Evolutionary conservation across 2,888 invertebrate species (phyloP).

Genomic region (Ceramica pisi): DNA sequence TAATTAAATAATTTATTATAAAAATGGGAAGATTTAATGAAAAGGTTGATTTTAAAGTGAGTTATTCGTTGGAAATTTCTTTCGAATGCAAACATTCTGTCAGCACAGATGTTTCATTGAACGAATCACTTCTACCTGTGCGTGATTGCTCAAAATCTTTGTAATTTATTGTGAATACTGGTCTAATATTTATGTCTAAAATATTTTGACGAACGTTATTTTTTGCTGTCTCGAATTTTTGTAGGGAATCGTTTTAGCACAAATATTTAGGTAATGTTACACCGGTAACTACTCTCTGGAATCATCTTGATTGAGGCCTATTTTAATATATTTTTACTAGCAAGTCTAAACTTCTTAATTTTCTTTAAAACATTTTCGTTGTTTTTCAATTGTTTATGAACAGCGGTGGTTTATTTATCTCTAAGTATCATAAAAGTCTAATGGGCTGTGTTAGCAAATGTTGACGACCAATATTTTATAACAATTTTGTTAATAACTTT

Average conservation of each 20-base stretch:
- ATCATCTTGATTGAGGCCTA: constrained; percentile 66
- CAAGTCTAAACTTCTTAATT: constrained; percentile 25
- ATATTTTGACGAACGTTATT: constrained; percentile 54
- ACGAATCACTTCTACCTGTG: constrained; percentile 61
- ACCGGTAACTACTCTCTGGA: constrained; percentile 48
- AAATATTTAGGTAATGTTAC: constrained; percentile 66
- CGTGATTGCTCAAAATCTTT: constrained; percentile 80
- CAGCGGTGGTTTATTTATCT: constrained; percentile 48
- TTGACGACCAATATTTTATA: constrained; percentile 69
- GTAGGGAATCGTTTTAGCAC: constrained; percentile 63
- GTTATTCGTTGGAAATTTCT: background rate
- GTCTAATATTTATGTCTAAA: constrained; percentile 72
- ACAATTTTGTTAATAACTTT: constrained; percentile 65
- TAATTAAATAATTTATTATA: constrained; percentile 1
- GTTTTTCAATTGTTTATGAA: constrained; percentile 13
- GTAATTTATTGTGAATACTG: constrained; percentile 77
- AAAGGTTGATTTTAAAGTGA: constrained; percentile 1
- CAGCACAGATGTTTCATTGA: constrained; percentile 41
- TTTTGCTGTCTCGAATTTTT: constrained; percentile 58
- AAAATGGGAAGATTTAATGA: constrained; percentile 3
- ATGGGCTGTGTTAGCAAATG: constrained; percentile 64
- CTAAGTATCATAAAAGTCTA: constrained; percentile 59
- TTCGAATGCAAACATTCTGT: constrained; percentile 42
- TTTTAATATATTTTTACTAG: constrained; percentile 40
- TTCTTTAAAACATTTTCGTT: constrained; percentile 15